Conservation (phyloP, 2,888 invertebrate genomes). For the Drosophila pseudotakahashii region DNA sequence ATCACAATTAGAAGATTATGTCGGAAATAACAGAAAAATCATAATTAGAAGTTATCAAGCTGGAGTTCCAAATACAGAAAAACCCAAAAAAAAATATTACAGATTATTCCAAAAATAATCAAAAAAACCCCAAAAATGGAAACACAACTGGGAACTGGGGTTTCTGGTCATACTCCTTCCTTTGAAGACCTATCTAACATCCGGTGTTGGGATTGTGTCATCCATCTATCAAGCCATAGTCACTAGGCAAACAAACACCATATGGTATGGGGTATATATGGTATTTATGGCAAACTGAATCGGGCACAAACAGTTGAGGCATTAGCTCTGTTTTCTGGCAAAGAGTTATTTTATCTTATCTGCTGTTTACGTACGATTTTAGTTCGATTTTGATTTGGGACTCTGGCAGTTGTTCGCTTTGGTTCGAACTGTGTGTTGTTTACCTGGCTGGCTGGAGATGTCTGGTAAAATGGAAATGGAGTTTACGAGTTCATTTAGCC, state of each 20-base stretch:
- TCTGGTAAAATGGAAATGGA: constrained; percentile 9
- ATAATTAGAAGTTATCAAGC: background rate
- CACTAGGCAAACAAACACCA: constrained; percentile 33
- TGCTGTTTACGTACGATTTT: constrained; percentile 31
- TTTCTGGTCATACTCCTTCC: background rate
- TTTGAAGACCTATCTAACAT: constrained; percentile 22
- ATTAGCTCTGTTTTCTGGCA: constrained; percentile 24
- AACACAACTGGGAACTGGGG: background rate
- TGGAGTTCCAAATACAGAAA: background rate
- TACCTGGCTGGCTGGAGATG: constrained; percentile 31
- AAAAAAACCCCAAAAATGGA: too few relatives aligned
- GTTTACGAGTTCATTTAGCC: constrained; percentile 42
- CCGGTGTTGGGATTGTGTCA: constrained; percentile 28
- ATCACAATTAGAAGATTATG: background rate
- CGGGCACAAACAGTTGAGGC: constrained; percentile 13
- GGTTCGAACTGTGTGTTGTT: constrained; percentile 10
- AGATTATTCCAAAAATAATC: too few relatives aligned
- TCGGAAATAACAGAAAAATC: background rate
- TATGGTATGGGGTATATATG: background rate
- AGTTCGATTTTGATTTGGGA: constrained; percentile 44
- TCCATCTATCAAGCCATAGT: constrained; percentile 14
- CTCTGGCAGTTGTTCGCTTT: constrained; percentile 10
- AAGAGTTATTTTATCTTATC: constrained; percentile 44
- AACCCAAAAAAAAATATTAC: too few relatives aligned
- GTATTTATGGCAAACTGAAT: constrained; percentile 16